A percentile compares a stretch with the other conserved stretches of the same genome.
Conservation (phyloP, 1,140 invertebrate genomes). For the Maconellicoccus hirsutus region DNA sequence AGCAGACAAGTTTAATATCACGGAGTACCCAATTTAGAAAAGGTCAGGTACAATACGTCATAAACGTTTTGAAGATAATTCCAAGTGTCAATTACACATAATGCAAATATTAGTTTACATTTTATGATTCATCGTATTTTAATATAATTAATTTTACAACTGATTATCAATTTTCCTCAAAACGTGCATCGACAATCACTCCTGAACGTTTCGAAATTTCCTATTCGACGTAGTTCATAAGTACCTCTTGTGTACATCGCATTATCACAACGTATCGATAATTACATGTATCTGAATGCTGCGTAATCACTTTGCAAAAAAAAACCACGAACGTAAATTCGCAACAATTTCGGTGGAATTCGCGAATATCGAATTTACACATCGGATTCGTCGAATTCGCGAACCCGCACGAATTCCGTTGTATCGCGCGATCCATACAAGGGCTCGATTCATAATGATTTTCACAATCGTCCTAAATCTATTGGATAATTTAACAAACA, state of each 20-base stretch:
- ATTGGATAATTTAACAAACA: neutral
- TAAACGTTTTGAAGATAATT: neutral
- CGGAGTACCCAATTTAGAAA: neutral
- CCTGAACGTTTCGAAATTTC: neutral
- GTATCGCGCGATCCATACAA: too few relatives aligned
- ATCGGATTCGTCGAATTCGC: neutral
- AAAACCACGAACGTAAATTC: neutral
- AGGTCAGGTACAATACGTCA: neutral
- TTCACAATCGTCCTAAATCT: too few relatives aligned
- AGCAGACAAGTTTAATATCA: neutral
- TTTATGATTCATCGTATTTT: slow-evolving; percentile 1
- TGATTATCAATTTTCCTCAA: neutral
- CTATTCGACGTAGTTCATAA: neutral
- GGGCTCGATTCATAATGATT: neutral
- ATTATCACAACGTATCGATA: too few relatives aligned
- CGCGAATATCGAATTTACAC: too few relatives aligned
- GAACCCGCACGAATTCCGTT: too few relatives aligned
- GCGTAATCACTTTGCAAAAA: too few relatives aligned
- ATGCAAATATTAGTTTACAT: neutral
- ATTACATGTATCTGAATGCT: too few relatives aligned
- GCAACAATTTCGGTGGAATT: too few relatives aligned
- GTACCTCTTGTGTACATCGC: neutral
- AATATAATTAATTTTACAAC: neutral
- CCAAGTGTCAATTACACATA: neutral
- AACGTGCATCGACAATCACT: too few relatives aligned